Base-by-base conservation (phyloP, 2,113 vertebrate genomes). In the Apistogramma diplotaenia region DNA sequence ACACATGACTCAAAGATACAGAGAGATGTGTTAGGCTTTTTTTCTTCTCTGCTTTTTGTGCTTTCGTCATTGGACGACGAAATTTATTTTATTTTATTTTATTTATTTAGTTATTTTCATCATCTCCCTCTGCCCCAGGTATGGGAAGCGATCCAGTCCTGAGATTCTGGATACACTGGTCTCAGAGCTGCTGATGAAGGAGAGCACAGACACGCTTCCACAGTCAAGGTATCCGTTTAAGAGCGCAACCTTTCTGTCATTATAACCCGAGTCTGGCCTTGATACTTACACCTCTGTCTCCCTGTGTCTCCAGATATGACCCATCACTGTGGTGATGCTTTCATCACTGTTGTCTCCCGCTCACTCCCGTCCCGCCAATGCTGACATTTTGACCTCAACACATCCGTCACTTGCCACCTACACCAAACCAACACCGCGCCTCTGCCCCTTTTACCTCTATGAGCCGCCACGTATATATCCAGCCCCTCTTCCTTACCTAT, bases 61-160 rank as follows among this genome's bases (percentile, higher is more conserved):
- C 23, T 12, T 9, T 67, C 18, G 15, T 67, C 25, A 27, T 4
- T 67, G 37, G 62, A 46, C 15, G 27, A 67, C 25, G 1, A 67
- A 27, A 27, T 43, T 10, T 18, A 1, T 18, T 11, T 65, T 21
- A 67, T 46, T 46, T 35, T 9, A 35, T 8, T 35, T 18, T 2
- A 67, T 18, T 43, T 21, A 67, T 67, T 46, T 4, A 67, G 19
- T 67, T 46, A 46, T 67, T 46, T n/a, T 40, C 13, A 13, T 25
- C 62, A 29, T 67, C 40, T 49, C 16, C 57, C n/a, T 84, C 3
- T 67, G 13, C 83, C 16, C 29, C 85, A 99, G 98, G 92, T 99
- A 99, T 80, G 98, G 98, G 72, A 99, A 99, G 89, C 96, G 98
- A 88, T 98, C 98, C 82, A 97, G 94, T 89, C 96, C 97, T 33